These are phyloP conservation scores for Hirudinaria manillensis DNA, from an alignment of 2,888 invertebrate genomes.

Conservation along the genomic window DNA sequence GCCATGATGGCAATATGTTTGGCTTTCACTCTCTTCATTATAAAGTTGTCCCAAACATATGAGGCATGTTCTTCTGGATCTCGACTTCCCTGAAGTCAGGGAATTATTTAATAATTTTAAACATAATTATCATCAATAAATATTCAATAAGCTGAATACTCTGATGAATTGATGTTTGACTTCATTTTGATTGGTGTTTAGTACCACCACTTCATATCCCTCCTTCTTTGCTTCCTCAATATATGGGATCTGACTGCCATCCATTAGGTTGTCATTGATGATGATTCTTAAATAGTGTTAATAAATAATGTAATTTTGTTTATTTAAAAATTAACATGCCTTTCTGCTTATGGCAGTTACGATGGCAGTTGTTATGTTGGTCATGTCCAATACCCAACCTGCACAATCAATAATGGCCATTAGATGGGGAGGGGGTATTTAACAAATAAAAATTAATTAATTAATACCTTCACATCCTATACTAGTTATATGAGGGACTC, in stretches of 20 bases:
- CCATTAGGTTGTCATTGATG: constrained; percentile 69
- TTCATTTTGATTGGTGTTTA: constrained; percentile 66
- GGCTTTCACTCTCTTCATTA: constrained; percentile 60
- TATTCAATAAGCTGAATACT: not conserved
- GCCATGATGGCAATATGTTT: constrained; percentile 68
- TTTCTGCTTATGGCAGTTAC: too few species aligned
- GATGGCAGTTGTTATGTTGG: too few species aligned
- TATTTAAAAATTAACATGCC: too few species aligned
- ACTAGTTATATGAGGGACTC: too few species aligned
- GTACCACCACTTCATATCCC: constrained; percentile 67
- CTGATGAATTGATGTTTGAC: not conserved
- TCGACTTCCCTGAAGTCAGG: constrained; percentile 55
- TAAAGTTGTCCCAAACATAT: constrained; percentile 67
- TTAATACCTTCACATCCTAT: not conserved
- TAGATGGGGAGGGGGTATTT: too few species aligned
- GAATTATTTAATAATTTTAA: not conserved
- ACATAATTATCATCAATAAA: too few species aligned
- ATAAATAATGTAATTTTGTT: not conserved
- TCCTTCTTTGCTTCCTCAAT: constrained; percentile 62
- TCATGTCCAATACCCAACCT: too few species aligned
- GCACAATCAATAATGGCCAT: too few species aligned
- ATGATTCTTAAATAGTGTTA: constrained; percentile 61
- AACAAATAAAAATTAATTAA: not conserved
- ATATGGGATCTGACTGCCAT: constrained; percentile 72
- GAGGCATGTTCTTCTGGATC: constrained; percentile 63